Evolutionary conservation across 2,888 invertebrate species (phyloP).

Genomic region (Melieria omissa): DNA sequence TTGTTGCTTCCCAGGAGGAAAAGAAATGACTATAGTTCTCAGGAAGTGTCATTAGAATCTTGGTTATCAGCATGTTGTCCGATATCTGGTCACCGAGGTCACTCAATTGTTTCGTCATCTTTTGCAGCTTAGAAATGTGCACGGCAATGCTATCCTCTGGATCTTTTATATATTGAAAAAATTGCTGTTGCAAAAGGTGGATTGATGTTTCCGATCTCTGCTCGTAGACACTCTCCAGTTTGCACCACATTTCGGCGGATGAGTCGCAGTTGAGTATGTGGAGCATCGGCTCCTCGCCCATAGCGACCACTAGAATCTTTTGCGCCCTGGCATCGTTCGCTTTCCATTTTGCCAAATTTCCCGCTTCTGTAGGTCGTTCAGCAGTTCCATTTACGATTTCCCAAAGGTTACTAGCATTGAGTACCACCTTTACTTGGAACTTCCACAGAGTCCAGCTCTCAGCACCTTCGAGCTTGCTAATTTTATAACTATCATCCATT

Average conservation of each 20-base stretch:
- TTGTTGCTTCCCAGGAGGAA: slow-evolving; percentile 46
- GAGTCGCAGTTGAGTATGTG: slow-evolving; percentile 44
- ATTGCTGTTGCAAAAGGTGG: slow-evolving; percentile 55
- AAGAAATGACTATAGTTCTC: slow-evolving; percentile 46
- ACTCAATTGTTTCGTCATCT: slow-evolving; percentile 37
- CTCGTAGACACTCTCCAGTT: slow-evolving; percentile 49
- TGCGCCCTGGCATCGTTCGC: slow-evolving; percentile 20
- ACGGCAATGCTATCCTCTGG: slow-evolving; percentile 41
- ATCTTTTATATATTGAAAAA: slow-evolving; percentile 43
- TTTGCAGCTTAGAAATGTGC: slow-evolving; percentile 44
- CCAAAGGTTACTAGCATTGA: no score
- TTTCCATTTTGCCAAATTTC: slow-evolving; percentile 1
- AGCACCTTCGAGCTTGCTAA: slow-evolving; percentile 17
- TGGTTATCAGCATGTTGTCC: slow-evolving; percentile 46
- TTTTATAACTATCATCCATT: not conserved
- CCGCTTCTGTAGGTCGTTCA: not conserved
- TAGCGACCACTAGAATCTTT: slow-evolving; percentile 25
- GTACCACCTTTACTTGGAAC: slow-evolving; percentile 19
- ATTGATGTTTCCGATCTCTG: slow-evolving; percentile 55
- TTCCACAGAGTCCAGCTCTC: slow-evolving; percentile 30
- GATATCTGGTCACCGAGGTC: slow-evolving; percentile 42
- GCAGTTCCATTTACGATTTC: no score
- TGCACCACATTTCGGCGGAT: slow-evolving; percentile 41
- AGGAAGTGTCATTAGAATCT: slow-evolving; percentile 49
- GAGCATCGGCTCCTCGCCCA: slow-evolving; percentile 41